Evolutionary conservation across 92 coral and sea anemone species (phyloP).

Genomic region (Isaurus tuberculatus): DNA sequence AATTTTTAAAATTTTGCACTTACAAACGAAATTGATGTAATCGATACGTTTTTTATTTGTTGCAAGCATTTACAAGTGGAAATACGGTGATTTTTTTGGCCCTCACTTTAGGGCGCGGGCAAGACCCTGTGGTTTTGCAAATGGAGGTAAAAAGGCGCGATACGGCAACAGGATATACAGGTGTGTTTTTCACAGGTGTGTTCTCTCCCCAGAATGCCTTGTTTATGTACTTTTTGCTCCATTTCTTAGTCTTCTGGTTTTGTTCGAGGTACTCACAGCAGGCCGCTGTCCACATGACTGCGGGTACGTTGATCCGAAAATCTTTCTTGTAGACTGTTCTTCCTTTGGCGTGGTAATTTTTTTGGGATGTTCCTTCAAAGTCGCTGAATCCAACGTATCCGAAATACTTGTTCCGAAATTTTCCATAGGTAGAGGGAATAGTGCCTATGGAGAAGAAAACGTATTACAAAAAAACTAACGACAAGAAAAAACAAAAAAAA

Average conservation of each 20-base stretch:
- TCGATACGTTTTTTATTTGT: not conserved
- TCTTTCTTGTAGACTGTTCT: constrained; percentile 8
- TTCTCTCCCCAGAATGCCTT: constrained; percentile 26
- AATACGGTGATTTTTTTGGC: not conserved
- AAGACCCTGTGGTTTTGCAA: not conserved
- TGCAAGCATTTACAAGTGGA: not conserved
- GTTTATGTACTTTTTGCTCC: constrained; percentile 5
- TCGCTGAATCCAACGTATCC: constrained; percentile 11
- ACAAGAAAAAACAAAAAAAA: too few relatives aligned
- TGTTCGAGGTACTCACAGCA: constrained; percentile 4
- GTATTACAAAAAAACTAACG: too few relatives aligned
- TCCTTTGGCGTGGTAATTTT: not conserved
- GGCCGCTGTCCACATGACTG: constrained; percentile 37
- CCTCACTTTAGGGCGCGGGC: too few relatives aligned
- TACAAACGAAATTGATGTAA: not conserved
- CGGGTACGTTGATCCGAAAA: constrained; percentile 7
- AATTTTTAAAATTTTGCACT: too few relatives aligned
- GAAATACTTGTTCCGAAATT: not conserved
- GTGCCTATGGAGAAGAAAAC: not conserved
- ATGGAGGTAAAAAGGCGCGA: not conserved
- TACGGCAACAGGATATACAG: not conserved
- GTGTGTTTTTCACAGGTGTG: not conserved
- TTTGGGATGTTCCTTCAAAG: not conserved
- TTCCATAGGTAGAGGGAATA: constrained; percentile 16
- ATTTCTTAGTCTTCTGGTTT: not conserved